These are phyloP conservation scores for Sitta carolinensis DNA, from an alignment of 2,797 vertebrate genomes.

Conservation along the genomic window DNA sequence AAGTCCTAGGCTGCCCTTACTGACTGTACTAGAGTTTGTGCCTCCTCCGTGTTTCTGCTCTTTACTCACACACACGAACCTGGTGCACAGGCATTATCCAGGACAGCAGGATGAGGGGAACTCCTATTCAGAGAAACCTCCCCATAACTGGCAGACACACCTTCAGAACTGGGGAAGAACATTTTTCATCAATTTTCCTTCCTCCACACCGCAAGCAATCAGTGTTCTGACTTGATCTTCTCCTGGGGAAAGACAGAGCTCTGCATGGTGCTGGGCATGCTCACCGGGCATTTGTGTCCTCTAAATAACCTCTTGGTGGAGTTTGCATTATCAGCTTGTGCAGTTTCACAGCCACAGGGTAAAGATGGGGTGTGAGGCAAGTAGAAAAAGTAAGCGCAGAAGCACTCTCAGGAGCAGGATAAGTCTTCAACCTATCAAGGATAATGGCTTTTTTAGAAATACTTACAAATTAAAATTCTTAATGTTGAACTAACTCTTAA, in stretches of 20 bases:
- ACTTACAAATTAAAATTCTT: background rate
- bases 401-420: background rate
- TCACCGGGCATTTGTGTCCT: background rate
- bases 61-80: rapidly evolving
- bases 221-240: background rate
- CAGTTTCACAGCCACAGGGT: background rate
- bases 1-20: background rate
- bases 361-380: background rate
- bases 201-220: background rate
- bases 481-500: background rate
- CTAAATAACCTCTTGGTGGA: background rate
- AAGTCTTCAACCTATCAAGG: background rate
- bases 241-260: background rate
- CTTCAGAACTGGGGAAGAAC: background rate
- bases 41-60: background rate
- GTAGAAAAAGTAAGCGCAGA: background rate
- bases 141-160: background rate
- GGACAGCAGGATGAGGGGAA: background rate
- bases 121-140: background rate
- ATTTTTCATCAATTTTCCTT: background rate
- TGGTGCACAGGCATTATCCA: background rate
- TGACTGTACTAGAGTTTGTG: background rate
- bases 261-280: background rate
- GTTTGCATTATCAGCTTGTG: background rate
- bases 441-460: background rate